phyloP scores from a whole-genome alignment of 2,888 invertebrate species.

The Proisotoma minuta region DNA sequence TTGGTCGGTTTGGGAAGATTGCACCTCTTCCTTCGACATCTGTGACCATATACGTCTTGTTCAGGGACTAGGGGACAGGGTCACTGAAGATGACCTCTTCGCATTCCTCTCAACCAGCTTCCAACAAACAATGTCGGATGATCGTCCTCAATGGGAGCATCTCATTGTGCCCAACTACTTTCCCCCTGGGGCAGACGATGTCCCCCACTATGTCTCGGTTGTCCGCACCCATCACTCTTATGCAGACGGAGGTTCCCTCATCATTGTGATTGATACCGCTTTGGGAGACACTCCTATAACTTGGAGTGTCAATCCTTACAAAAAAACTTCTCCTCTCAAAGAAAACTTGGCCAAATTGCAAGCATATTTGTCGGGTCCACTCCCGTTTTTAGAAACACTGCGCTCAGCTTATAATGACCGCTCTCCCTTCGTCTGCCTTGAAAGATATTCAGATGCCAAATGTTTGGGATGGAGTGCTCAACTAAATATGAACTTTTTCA shows the following conservation, averaged over 20 bases:
- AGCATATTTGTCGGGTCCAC: constrained; percentile 29
- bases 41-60: constrained; percentile 39
- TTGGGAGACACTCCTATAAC: constrained; percentile 24
- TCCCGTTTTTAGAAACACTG: constrained; percentile 26
- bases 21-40: constrained; percentile 41
- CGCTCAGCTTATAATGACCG: constrained; percentile 23
- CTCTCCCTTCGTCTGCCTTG: constrained; percentile 28
- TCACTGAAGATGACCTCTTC: not conserved
- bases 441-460: constrained; percentile 31
- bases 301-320: constrained; percentile 33
- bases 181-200: not conserved
- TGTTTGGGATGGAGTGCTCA: constrained; percentile 34
- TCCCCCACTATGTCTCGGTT: constrained; percentile 22
- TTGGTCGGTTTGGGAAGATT: constrained; percentile 44
- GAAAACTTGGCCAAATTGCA: constrained; percentile 12
- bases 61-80: constrained; percentile 3
- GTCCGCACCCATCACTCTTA: constrained; percentile 33
- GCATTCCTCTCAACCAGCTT: not conserved
- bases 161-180: constrained; percentile 40
- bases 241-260: constrained; percentile 30
- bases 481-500: constrained; percentile 28
- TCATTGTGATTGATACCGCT: constrained; percentile 28
- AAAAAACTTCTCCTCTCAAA: constrained; percentile 19
- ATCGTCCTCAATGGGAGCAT: constrained; percentile 42
- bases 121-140: not conserved